Evolutionary conservation across 2,797 vertebrate species (phyloP).

Genomic region (Buceros bicornis): DNA sequence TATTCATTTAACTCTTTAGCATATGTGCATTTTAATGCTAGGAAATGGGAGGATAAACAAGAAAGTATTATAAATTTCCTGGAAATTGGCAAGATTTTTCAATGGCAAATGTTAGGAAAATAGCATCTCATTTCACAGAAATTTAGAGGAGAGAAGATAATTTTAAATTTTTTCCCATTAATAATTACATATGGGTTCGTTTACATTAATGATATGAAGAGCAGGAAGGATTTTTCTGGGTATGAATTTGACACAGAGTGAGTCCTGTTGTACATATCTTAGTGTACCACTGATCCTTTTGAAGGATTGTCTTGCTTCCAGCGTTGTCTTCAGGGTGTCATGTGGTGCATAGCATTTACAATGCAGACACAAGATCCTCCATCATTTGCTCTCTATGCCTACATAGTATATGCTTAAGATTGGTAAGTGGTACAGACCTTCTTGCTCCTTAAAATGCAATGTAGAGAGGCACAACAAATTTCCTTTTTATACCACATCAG

Average conservation of each 20-base stretch:
- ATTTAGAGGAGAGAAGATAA: neutral
- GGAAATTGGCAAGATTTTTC: neutral
- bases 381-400: neutral
- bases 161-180: neutral
- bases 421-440: neutral
- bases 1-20: neutral
- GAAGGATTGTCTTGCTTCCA: neutral
- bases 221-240: neutral
- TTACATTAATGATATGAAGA: neutral
- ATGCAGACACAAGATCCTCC: neutral
- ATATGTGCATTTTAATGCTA: neutral
- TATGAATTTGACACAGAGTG: neutral
- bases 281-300: neutral
- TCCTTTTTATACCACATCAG: neutral
- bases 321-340: neutral
- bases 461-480: neutral
- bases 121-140: neutral
- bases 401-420: neutral
- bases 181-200: neutral
- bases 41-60: neutral
- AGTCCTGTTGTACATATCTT: neutral
- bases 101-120: neutral
- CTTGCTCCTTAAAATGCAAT: accelerated
- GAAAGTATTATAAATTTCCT: neutral
- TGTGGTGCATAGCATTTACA: neutral